Conservation (phyloP, 2,797 vertebrate species). For the Galaxias olidus region DNA sequence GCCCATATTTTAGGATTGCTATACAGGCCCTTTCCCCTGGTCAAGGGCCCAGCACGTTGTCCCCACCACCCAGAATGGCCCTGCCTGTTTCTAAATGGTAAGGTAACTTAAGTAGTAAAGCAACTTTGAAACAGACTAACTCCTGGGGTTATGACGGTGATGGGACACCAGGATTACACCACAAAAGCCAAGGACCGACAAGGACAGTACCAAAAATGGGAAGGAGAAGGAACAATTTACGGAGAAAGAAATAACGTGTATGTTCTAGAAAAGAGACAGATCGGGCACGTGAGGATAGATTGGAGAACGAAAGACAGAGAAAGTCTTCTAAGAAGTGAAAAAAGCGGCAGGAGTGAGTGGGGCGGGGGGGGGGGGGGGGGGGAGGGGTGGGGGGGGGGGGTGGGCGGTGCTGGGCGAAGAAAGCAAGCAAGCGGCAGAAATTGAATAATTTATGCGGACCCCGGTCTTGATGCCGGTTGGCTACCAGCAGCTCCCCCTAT, state of each 20-base stretch:
- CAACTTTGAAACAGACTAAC: neutral
- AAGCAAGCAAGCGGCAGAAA: constrained; percentile 52
- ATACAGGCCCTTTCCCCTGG: too few relatives aligned
- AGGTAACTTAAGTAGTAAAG: too few relatives aligned
- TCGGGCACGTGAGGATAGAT: neutral
- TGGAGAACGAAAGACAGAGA: constrained; percentile 4
- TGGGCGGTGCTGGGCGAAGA: constrained; percentile 15
- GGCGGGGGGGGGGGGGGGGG: neutral
- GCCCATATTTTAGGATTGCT: too few relatives aligned
- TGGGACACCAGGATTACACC: neutral
- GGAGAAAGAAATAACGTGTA: neutral
- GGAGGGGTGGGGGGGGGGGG: constrained; percentile 16
- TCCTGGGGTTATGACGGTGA: too few relatives aligned
- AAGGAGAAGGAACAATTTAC: neutral
- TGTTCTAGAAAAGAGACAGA: neutral
- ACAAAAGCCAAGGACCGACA: neutral
- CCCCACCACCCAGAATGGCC: too few relatives aligned
- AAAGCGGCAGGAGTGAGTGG: neutral
- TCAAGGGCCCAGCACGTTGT: too few relatives aligned
- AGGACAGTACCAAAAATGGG: neutral
- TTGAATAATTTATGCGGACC: constrained; percentile 86
- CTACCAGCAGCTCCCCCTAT: constrained; percentile 71
- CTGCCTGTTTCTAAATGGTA: too few relatives aligned
- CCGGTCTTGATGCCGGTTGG: constrained; percentile 80
- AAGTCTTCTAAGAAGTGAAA: constrained; percentile 17